phyloP scores from a whole-genome alignment of 2,113 vertebrate genomes.

The Elanus axillaris region DNA sequence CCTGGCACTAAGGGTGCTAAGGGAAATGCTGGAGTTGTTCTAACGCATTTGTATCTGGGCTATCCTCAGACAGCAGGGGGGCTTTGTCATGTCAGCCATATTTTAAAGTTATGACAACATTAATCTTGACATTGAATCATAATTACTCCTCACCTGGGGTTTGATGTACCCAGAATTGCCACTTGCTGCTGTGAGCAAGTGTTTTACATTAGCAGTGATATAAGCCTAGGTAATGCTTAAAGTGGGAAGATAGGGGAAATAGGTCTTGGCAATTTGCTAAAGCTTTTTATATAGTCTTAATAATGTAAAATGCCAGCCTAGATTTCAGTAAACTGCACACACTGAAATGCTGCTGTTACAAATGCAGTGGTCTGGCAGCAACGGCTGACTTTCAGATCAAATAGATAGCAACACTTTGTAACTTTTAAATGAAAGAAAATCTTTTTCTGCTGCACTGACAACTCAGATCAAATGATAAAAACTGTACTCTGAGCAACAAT shows the following conservation, averaged over 20 bases:
- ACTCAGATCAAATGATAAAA: neutral
- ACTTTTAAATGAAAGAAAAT: constrained; percentile 2
- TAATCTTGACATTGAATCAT: constrained; percentile 49
- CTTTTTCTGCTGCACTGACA: neutral
- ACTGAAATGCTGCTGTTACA: neutral
- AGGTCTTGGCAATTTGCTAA: neutral
- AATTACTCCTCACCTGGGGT: constrained; percentile 53
- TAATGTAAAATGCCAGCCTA: constrained; percentile 31
- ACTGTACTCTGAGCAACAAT: neutral
- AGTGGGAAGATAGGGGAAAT: neutral
- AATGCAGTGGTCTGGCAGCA: neutral
- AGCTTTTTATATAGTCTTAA: constrained; percentile 14
- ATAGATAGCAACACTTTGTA: neutral
- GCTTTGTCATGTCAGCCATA: constrained; percentile 13
- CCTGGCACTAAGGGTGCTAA: neutral
- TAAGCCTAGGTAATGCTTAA: constrained; percentile 18
- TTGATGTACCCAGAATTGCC: constrained; percentile 17
- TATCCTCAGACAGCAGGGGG: neutral
- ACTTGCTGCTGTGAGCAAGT: constrained; percentile 35
- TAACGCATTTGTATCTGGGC: neutral
- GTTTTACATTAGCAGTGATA: constrained; percentile 46
- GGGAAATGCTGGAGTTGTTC: constrained; percentile 9
- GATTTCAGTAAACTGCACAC: constrained; percentile 11
- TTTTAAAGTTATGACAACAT: constrained; percentile 50
- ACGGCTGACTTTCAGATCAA: neutral